Base-by-base conservation (phyloP, 2,113 vertebrate species). In the Cryptomyrus ogoouensis region DNA sequence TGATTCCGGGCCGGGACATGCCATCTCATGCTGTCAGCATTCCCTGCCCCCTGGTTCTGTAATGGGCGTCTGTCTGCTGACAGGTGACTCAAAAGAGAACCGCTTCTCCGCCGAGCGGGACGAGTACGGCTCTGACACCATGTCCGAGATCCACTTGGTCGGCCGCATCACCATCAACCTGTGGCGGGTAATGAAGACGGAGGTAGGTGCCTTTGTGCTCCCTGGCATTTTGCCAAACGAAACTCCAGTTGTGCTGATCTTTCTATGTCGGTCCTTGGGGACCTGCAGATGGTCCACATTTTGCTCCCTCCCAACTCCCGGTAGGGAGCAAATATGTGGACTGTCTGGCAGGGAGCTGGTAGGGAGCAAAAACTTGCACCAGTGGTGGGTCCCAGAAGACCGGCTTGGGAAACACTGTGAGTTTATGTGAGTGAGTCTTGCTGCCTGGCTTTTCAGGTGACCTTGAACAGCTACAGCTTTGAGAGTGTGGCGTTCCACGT, bases 401-500 rank as follows among this genome's bases (percentile, higher is more conserved):
- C 7, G 24, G 21, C 5, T 58, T 7, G 53, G 21, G 56, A 58
- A 58, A 58, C 56, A 21, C 56, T 8, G 21, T 3, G 21, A 24
- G 56, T 9, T n/a, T 4, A 62, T n/a, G 21, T 83, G 35, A 39
- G 5, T 46, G 5, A 19, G 5, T 42, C 44, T 46, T n/a, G 6
- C 24, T 0, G 3, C 10, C n/a, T 13, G 62, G 3, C 9, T 27
- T 91, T 91, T 27, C 93, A 99, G 98, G 97, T 96, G 93, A 95
- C 97, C n/a, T 91, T 99, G 89, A 99, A 96, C 83, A 98, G 96
- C 94, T 99, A 99, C 93, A 96, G 96, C 19, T 99, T 99, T 95
- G 98, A 99, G 96, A 99, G 99, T 0, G 98, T 99, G 94, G 97
- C 97, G 47, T 99, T 99, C 94, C 98, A 99, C 80, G 92, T 99